phyloP scores from a whole-genome alignment of 2,888 invertebrate species.

The Amaurobius ferox region DNA sequence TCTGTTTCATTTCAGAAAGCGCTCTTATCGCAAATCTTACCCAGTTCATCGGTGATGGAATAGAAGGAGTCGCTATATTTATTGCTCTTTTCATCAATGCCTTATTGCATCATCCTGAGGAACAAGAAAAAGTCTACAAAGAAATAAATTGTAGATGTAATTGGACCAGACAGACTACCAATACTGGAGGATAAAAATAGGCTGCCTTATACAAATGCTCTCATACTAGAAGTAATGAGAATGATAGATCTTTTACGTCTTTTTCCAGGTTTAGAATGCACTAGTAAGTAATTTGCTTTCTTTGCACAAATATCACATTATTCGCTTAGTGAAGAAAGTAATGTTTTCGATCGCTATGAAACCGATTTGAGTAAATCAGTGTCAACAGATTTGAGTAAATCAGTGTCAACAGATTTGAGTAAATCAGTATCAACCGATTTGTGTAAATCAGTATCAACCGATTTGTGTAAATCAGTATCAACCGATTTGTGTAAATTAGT shows the following conservation, averaged over 20 bases:
- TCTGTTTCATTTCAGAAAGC: background rate
- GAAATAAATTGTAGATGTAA: background rate
- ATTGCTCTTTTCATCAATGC: background rate
- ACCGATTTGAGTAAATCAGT: too few species aligned
- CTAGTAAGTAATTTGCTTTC: slow-evolving; percentile 39
- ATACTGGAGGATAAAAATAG: slow-evolving; percentile 41
- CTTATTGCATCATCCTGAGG: background rate
- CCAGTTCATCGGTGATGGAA: background rate
- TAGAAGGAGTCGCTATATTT: background rate
- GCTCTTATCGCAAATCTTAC: background rate
- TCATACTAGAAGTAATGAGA: slow-evolving; percentile 23
- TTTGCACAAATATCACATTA: too few species aligned
- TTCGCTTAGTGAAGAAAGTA: too few species aligned
- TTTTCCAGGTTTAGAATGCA: slow-evolving; percentile 30
- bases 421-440: too few species aligned
- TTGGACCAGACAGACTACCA: background rate
- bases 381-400: too few species aligned
- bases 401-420: too few species aligned
- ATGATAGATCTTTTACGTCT: slow-evolving; percentile 14
- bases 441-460: too few species aligned
- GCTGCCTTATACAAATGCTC: slow-evolving; percentile 32
- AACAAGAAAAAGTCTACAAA: slow-evolving; percentile 9
- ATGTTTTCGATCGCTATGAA: too few species aligned
- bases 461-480: too few species aligned
- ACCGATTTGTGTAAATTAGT: too few species aligned